Evolutionary conservation across 2,888 invertebrate species (phyloP), one percentile per base, ranked within the genome.

Genomic region (Hypselothyrea guttata): DNA sequence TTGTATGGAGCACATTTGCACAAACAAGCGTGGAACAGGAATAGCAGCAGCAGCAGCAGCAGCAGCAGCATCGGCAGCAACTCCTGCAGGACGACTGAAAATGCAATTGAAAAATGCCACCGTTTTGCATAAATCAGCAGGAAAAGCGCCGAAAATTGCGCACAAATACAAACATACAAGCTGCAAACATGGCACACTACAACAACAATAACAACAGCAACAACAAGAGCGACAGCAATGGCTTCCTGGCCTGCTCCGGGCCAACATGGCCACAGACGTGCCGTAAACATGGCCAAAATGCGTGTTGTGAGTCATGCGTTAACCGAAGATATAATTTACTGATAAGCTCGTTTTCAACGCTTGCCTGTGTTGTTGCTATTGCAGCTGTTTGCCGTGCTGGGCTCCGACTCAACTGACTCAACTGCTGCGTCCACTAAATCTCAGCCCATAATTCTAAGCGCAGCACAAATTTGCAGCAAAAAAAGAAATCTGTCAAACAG

Each of bases 111-210:
- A 78, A 77, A 84, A 78, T 78, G 74, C 82, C 77, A 78, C 75
- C 77, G 82, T 76, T 76, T 78, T 84, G 82, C 77, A 78, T 78
- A 78, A 78, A 81, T 78, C 77, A 84, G 77, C 77, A 84, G 84
- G 74, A 76, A 76, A 79, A 68, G 77, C 82, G 75, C 71, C 75
- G 58, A 82, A 72, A 76, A 68, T 77, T 61, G 63, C 56, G 60
- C 68, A 74, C 74, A 76, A 76, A 5, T 22, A 22, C 22, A 22
- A 22, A 22, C 22, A 66, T 73, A 75, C 62, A n/a, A 44, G 37
- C 59, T 27, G 28, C 42, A 47, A 47, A 57, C 45, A 57, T 46
- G 35, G 66, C 51, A 42, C 49, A 53, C 44, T 49, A 44, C 47
- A 61, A 33, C 45, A 40, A 44, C 46, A 48, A 30, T 7, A 2